phyloP scores from a whole-genome alignment of 2,797 vertebrate genomes.

The Coregonus ussuriensis region DNA sequence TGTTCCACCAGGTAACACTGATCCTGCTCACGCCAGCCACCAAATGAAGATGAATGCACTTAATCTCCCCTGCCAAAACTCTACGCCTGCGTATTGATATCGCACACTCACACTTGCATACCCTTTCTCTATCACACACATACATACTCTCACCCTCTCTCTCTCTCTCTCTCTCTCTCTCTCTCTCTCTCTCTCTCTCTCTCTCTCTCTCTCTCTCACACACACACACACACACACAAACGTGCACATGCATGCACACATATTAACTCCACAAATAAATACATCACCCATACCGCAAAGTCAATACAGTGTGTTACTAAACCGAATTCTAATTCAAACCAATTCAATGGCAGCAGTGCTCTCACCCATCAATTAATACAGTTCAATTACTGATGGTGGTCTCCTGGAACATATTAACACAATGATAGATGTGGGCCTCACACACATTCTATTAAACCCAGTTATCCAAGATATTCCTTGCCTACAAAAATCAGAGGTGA shows the following conservation, averaged over 20 bases:
- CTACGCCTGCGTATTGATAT: conserved; percentile 28
- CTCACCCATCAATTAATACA: not conserved
- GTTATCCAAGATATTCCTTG: not conserved
- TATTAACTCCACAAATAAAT: conserved; percentile 8
- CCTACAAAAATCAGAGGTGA: not conserved
- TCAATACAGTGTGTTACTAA: too few species aligned
- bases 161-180: not conserved
- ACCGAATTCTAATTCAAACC: not conserved
- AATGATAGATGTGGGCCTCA: conserved; percentile 13
- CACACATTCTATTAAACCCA: conserved; percentile 1
- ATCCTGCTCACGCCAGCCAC: conserved; percentile 31
- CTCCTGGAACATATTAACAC: not conserved
- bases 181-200: not conserved
- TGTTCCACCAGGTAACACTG: conserved; percentile 59
- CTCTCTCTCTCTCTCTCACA: not conserved
- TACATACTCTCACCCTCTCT: too few species aligned
- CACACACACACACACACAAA: conserved; percentile 1
- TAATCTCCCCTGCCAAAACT: conserved; percentile 64
- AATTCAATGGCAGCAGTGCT: not conserved
- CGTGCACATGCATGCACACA: not conserved
- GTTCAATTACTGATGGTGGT: too few species aligned
- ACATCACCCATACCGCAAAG: not conserved
- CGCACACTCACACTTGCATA: not conserved
- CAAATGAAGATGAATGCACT: conserved; percentile 75
- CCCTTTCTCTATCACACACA: too few species aligned